Base-by-base conservation (phyloP, 2,113 vertebrate species). In the Gadus chalcogrammus region DNA sequence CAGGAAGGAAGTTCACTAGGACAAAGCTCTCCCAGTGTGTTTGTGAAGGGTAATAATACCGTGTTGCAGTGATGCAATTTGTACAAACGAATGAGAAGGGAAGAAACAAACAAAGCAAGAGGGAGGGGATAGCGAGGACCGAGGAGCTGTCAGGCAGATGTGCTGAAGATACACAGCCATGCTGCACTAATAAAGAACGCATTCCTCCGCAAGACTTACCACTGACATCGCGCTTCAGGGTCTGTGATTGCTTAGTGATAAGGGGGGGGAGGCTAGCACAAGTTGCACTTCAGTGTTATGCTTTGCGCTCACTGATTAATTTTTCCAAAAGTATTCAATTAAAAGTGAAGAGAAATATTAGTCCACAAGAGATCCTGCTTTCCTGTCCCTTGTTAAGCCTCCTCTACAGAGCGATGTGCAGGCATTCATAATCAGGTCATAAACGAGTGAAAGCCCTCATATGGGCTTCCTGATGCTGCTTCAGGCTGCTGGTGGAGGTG, bases 91-190 rank as follows among this genome's bases (percentile, higher is more conserved):
- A 31, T 12, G 28, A 61, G 73, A 70, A 70, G 38, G 18, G 8
- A 73, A 42, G 58, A 67, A 73, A 71, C 35, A 66, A 72, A 63
- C 17, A 27, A 71, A 73, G 2, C 52, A 35, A 61, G 53, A 64
- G 42, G 64, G 61, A 55, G 22, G 18, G 15, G n/a, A 12, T 67
- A 74, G 38, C 38, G 42, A 9, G 8, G 42, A 48, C 9, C 5
- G 42, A 81, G 82, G 77, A 77, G 82, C 60, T 72, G 87, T 31
- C 16, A 65, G 74, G 67, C 87, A 87, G 85, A 89, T 88, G 85
- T 84, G 73, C 42, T 77, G 80, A 85, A 76, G 68, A 59, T 76
- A 68, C 69, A 67, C 77, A 79, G 77, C 76, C 88, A 85, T 85
- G 82, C 77, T 82, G 76, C 76, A 79, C 63, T 73, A 78, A 87